Evolutionary conservation across 2,888 invertebrate species (phyloP), one percentile per base, ranked within the genome.

Genomic region (Marronus borbonicus): DNA sequence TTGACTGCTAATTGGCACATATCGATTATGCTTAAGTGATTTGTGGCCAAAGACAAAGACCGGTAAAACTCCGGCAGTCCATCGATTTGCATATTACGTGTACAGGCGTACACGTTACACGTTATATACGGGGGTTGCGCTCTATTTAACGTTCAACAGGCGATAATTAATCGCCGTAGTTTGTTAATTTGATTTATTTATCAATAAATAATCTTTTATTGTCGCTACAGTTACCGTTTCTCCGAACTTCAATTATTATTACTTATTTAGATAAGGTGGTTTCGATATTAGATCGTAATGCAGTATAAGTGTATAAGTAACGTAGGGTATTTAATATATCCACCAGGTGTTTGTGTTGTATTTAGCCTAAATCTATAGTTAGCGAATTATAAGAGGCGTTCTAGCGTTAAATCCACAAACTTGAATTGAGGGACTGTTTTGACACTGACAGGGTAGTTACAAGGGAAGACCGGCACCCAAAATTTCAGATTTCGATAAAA

Each of bases 1-100:
- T 60, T 76, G 69, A 69, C 69, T 78, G 76, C 78, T 78, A 76
- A 70, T 76, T 78, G 78, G 76, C 78, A 78, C 75, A 78, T 78
- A 78, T 76, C 69, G 78, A 78, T 78, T 78, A 74, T 74, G 72
- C 60, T 74, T 44, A 60, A 74, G 72, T 74, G 72, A 74, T 74
- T 74, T 74, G 72, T 74, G 60, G 58, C 44, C 44, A 74, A 60
- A 74, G 44, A 74, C 72, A 74, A 74, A 74, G 72, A 74, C 72
- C 60, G 39, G 72, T 74, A 74, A 74, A 74, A 74, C 72, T 74
- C 24, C 58, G 31, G 8, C 20, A 60, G 62, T 62, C 62, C 24
- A 12, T 62, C 28, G 62, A 62, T 62, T 62, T 62, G 62, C 62
- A 62, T 62, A 62, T 31, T 62, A 62, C 24, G 31, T 31, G 31